A percentile compares a stretch with the other conserved stretches of the same genome.
Evolutionary conservation across 2,797 vertebrate genomes (phyloP).

Genomic region (Danionella dracula): DNA sequence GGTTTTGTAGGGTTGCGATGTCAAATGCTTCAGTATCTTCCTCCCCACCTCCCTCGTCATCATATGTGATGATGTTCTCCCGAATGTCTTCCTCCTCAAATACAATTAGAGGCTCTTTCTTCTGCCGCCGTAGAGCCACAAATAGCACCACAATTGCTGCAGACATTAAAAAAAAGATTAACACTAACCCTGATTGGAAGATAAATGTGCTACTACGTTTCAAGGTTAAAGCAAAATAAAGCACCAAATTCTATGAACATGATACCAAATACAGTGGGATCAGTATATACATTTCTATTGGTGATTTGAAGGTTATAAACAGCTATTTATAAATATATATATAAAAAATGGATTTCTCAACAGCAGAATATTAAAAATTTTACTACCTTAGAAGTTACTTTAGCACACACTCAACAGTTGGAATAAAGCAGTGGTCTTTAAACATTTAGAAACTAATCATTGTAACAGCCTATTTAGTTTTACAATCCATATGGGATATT

Average conservation of each 20-base stretch:
- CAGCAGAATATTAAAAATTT: too few species aligned
- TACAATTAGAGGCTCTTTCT: constrained; percentile 92
- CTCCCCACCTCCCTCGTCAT: constrained; percentile 94
- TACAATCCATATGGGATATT: neutral
- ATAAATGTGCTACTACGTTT: too few species aligned
- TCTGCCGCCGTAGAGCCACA: constrained; percentile 89
- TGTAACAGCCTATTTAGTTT: neutral
- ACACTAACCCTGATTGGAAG: neutral
- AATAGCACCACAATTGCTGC: constrained; percentile 88
- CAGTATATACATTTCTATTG: too few species aligned
- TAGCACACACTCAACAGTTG: too few species aligned
- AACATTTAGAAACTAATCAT: neutral
- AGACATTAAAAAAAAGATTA: neutral
- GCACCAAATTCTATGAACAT: too few species aligned
- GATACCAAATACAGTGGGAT: too few species aligned
- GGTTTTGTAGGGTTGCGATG: constrained; percentile 95
- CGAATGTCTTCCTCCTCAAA: constrained; percentile 96
- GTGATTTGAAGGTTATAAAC: too few species aligned
- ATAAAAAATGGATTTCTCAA: too few species aligned
- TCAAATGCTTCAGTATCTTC: constrained; percentile 98
- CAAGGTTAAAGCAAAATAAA: too few species aligned
- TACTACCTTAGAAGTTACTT: too few species aligned
- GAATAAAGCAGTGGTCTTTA: neutral
- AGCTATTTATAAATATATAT: too few species aligned
- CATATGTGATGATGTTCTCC: constrained; percentile 96